Evolutionary conservation across 2,888 invertebrate species (phyloP), one percentile per base, ranked within the genome.

Genomic region (Acrobasis repandana): DNA sequence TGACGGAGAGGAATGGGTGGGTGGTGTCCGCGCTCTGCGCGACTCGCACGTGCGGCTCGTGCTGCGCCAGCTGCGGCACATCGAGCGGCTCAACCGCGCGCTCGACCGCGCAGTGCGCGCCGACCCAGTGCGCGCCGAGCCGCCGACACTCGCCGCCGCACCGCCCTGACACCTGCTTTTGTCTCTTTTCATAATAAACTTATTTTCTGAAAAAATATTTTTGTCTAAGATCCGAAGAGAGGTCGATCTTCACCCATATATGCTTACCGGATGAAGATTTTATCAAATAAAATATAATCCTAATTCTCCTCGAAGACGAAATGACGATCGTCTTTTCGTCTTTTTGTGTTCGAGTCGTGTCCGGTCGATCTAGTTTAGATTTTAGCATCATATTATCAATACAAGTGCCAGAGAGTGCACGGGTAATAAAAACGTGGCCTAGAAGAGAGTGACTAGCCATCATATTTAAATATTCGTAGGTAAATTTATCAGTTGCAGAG

Each of bases 11-110:
- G 71, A 70, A 56, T 85, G 82, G 83, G 67, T 73, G 51, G 79
- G 78, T 0, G 76, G 81, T 4, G 78, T 78, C 61, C 80, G 84
- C 1, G 85, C 82, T 8, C 70, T 86, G 61, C 82, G 85, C 0
- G 81, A 85, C 69, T 80, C 81, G 0, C 85, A 86, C 68, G 76
- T 86, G 63, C 81, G 83, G 0, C 75, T 85, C 33, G 78, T 85
- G 61, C 65, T 82, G 70, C 78, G 82, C 0, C 84, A 86, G 68
- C 70, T 87, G 65, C 77, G 78, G 0, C 85, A 84, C 68, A 81
- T 86, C 61, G 83, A 82, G 43, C 77, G 78, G 0, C 79, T 88
- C 34, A 80, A 82, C 71, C 82, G 76, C 28, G 78, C 82, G 11
- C 73, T 85, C n/a, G 78, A 82, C 69, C 71, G 67, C 61, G 66